Percentiles rank a stretch among this genome's conserved stretches.
Evolutionary conservation across 30 jellyfish, hydroid and myxozoan species (phyloP).

Genomic region (Phacellophora camtschatica): DNA sequence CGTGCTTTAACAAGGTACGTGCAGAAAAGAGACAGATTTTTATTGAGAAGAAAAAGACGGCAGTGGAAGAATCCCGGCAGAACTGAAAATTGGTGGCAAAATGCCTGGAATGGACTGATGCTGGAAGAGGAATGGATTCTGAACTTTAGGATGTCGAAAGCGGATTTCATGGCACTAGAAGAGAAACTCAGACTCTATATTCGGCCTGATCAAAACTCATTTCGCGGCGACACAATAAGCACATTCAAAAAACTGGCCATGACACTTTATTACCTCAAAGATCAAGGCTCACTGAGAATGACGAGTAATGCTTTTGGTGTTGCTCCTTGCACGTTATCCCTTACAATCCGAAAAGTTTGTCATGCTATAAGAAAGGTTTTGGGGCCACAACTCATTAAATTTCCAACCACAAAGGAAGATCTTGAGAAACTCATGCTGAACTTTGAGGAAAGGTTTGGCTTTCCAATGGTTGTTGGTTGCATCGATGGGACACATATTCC

Average conservation of each 20-base stretch:
- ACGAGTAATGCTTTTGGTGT: conserved; percentile 14
- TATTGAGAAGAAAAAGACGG: conserved; percentile 13
- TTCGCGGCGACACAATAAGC: background rate
- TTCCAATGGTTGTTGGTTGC: too few species aligned
- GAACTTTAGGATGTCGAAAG: conserved; percentile 2
- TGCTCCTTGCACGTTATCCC: conserved; percentile 14
- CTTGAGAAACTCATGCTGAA: background rate
- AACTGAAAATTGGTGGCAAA: conserved; percentile 55
- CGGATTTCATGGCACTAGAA: background rate
- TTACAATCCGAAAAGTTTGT: conserved; percentile 15
- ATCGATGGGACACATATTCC: conserved; percentile 83
- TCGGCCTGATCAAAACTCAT: background rate
- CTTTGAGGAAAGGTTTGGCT: conserved; percentile 61
- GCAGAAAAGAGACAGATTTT: too few species aligned
- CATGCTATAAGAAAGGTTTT: background rate
- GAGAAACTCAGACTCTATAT: background rate
- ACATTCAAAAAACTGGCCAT: background rate
- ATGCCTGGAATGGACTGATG: background rate
- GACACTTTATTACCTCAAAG: background rate
- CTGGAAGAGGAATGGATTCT: conserved; percentile 1
- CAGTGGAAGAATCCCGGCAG: conserved; percentile 48
- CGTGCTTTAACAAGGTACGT: too few species aligned
- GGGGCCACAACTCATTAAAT: conserved; percentile 9
- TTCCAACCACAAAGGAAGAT: conserved; percentile 39
- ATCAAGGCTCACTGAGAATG: conserved; percentile 11